Base-by-base conservation (phyloP, 2,888 invertebrate species). In the Phrixothrix hirtus region DNA sequence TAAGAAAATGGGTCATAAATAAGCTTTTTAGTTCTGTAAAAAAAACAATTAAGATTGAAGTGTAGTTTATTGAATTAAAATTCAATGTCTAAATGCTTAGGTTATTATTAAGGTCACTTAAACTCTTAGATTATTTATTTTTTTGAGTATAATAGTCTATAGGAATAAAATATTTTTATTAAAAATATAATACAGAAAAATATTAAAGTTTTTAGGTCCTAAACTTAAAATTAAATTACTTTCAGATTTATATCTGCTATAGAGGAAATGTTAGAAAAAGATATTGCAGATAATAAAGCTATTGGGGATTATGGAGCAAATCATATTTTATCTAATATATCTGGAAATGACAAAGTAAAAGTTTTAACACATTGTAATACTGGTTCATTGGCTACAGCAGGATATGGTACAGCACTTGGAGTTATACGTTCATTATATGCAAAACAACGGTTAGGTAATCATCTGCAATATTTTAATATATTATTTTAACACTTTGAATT, bases 311-410 rank as follows among this genome's bases (percentile, higher is more conserved):
- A 82, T 77, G 97, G 97, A 31, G 91, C 91, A 44, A 81, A 84
- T 55, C 85, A 87, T 55, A 91, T 97, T 67, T 71, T 93, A 42
- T 79, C 78, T 35, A 76, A 74, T 44, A 72, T 77, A 56, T 73
- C 79, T 12, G 81, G 81, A n/a, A 83, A 86, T 59, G 79, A 79
- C 35, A 74, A 79, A 38, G 85, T 92, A 1, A 80, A 85, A 56
- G 80, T 99, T 44, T 78, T 99, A 42, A 99, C 99, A 1, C 97
- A 98, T 73, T 99, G 99, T 75, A 99, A 99, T 75, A 98, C 99
- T 1, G 99, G 99, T 1, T 94, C 96, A 1, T 79, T 99, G 65
- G 99, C 99, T 1, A 99, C 99, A 2, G 94, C 94, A 34, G 96
- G 95, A 29, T 93, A 95, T 77, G 99, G 99, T 12, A 99, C 99